Evolutionary conservation across 2,888 invertebrate genomes (phyloP).

Genomic region (Acrobasis repandana): DNA sequence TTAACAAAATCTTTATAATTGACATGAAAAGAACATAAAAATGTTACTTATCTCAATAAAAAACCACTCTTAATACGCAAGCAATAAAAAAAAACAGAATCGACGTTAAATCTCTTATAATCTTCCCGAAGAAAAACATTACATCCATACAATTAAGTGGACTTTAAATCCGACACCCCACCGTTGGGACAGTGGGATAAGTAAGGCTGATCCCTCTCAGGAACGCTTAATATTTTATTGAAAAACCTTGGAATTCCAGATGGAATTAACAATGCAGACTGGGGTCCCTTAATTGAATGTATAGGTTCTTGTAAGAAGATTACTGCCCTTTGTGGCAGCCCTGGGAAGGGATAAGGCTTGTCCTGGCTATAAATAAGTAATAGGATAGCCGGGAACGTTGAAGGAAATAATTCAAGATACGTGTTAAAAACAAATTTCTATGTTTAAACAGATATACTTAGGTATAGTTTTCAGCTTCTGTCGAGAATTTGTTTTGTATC

Average conservation of each 20-base stretch:
- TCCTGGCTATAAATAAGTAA: conserved; percentile 28
- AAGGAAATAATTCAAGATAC: background rate
- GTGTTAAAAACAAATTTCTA: background rate
- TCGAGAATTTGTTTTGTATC: too few species aligned
- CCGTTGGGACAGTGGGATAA: conserved; percentile 18
- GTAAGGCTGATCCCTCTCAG: conserved; percentile 16
- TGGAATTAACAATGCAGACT: conserved; percentile 38
- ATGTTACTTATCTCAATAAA: background rate
- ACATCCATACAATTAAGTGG: conserved; percentile 22
- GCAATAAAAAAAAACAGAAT: conserved; percentile 17
- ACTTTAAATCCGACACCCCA: conserved; percentile 20
- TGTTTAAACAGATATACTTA: too few species aligned
- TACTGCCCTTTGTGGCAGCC: conserved; percentile 36
- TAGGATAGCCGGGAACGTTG: background rate
- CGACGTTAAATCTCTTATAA: conserved; percentile 16
- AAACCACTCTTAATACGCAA: background rate
- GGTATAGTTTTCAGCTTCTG: too few species aligned
- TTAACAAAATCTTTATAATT: too few species aligned
- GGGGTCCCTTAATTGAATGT: conserved; percentile 48
- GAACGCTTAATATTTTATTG: conserved; percentile 34
- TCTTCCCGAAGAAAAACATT: conserved; percentile 10
- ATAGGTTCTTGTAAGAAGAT: conserved; percentile 47
- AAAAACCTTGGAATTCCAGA: conserved; percentile 33
- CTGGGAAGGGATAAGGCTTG: conserved; percentile 5
- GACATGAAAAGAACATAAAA: background rate